Conservation (phyloP, 2,113 vertebrate species). For the Clarias macrocephalus region DNA sequence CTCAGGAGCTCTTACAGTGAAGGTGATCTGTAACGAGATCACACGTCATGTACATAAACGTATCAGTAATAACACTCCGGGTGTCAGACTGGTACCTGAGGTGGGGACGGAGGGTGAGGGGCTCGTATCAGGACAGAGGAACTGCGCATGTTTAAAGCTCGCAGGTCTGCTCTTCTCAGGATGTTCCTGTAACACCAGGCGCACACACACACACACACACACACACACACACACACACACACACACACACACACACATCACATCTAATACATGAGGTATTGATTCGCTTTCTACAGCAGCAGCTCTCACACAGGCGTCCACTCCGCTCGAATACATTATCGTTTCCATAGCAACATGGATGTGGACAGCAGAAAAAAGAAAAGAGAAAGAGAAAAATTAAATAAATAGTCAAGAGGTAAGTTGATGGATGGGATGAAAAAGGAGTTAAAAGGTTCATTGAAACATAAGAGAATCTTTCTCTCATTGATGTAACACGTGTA, state of each 20-base stretch:
- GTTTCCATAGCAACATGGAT: not conserved
- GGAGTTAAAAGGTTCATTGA: no score
- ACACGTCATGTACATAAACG: no score
- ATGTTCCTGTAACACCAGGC: constrained; percentile 65
- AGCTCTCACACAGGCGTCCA: not conserved
- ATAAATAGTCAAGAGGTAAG: no score
- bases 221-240: no score
- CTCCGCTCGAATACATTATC: not conserved
- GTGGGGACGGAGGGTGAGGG: constrained; percentile 70
- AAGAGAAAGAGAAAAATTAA: no score
- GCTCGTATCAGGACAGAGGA: constrained; percentile 74
- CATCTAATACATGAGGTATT: not conserved
- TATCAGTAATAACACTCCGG: not conserved
- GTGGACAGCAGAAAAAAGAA: not conserved
- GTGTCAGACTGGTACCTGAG: constrained; percentile 65
- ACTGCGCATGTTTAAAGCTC: constrained; percentile 64
- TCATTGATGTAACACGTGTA: no score
- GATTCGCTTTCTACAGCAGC: not conserved
- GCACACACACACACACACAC: no score
- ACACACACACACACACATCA: not conserved
- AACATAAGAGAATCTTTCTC: no score
- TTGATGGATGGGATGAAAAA: no score
- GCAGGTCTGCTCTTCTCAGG: constrained; percentile 68
- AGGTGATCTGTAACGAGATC: not conserved
- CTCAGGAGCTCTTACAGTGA: not conserved